Base-by-base conservation (phyloP, 2,113 vertebrate genomes). In the Synchiropus splendidus region DNA sequence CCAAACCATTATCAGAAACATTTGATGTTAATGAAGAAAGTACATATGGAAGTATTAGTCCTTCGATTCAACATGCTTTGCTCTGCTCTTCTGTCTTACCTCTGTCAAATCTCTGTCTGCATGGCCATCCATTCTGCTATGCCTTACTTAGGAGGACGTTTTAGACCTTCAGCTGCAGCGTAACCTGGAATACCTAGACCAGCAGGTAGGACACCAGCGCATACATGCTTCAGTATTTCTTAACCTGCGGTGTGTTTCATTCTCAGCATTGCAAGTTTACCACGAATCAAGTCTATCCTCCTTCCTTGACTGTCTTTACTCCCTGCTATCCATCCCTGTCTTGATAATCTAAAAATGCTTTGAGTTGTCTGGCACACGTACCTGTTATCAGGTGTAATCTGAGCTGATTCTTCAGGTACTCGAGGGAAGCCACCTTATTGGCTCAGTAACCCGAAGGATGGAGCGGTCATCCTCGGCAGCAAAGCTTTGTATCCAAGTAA, bases 131-230 rank as follows among this genome's bases (percentile, higher is more conserved):
- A 39, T 67, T 45, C 41, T 48, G 16, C 48, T 71, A 45, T 64
- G 48, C 73, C 72, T 57, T 83, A 72, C 78, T 81, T 86, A 98
- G 94, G 92, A 95, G 86, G 90, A 95, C 83, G 90, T 98, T 68
- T 91, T 98, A 94, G 94, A 98, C 78, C 88, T 92, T 79, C 93
- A 98, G 79, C 92, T 98, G 74, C 94, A 97, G 85, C 92, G 91
- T 82, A 96, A 97, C 85, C 88, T 98, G 89, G 91, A 97, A 56
- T 98, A 92, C 87, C 88, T 98, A 81, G 92, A 97, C 79, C 92
- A 96, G 79, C 93, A 98, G 92, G 94, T 98, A 92, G 83, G 88
- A n/a, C n/a, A n/a, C n/a, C 82, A 72, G 41, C 12, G 17, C 31
- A 27, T 31, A 27, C 21, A 32, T 35, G 16, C n/a, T n/a, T n/a